A percentile compares a stretch with the other conserved stretches of the same genome.
Evolutionary conservation across 2,113 vertebrate species (phyloP).

Genomic region (Panurus biarmicus): DNA sequence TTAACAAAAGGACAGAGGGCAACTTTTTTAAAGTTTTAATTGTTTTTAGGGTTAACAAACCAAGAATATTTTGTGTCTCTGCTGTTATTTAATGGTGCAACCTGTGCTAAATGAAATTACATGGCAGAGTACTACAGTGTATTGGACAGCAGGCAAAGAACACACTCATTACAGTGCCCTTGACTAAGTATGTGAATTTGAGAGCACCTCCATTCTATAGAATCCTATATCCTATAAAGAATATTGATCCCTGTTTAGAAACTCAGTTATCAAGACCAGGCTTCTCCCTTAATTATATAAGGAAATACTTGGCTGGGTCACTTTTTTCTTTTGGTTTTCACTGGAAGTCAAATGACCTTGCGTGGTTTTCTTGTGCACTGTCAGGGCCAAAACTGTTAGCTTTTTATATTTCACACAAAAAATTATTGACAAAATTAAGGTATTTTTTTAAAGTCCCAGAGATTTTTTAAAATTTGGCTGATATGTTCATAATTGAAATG

Average conservation of each 20-base stretch:
- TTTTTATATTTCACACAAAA: neutral
- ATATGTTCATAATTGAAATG: neutral
- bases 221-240: neutral
- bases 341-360: neutral
- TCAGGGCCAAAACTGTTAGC: neutral
- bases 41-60: neutral
- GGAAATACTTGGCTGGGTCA: neutral
- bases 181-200: neutral
- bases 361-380: neutral
- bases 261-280: neutral
- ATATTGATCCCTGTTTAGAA: neutral
- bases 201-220: neutral
- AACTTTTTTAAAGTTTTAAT: neutral
- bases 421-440: neutral
- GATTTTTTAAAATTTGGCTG: neutral
- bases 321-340: neutral
- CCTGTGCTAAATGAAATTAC: slow-evolving; percentile 7
- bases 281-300: neutral
- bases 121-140: neutral
- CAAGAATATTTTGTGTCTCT: neutral
- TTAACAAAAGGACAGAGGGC: neutral
- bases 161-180: neutral
- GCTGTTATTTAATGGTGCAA: slow-evolving; percentile 1
- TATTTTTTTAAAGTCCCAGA: neutral
- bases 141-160: neutral